Percentiles rank a stretch among this genome's conserved stretches.
Conservation (phyloP, 2,888 invertebrate species). For the Diplolepis rosae region DNA sequence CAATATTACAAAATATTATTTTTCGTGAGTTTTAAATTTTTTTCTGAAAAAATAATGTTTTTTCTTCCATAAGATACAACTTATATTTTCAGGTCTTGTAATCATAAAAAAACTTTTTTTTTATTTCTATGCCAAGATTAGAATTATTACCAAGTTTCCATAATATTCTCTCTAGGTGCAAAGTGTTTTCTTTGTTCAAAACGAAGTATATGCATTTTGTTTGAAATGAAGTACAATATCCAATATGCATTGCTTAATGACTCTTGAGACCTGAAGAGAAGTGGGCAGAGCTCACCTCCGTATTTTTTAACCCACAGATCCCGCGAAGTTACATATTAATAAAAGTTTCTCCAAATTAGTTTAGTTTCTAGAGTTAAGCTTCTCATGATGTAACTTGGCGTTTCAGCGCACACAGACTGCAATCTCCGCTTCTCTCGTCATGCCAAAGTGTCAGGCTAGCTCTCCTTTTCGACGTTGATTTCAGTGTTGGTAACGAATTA, state of each 20-base stretch:
- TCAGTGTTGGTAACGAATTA: constrained; percentile 14
- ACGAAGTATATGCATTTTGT: neutral
- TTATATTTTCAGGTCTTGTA: no score
- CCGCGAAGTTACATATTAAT: neutral
- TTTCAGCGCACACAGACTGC: neutral
- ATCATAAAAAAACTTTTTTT: no score
- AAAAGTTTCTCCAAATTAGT: constrained; percentile 22
- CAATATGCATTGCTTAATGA: constrained; percentile 18
- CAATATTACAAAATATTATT: no score
- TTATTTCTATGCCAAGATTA: neutral
- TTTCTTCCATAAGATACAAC: no score
- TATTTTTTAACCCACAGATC: neutral
- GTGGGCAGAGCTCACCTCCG: neutral
- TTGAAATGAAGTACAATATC: constrained; percentile 9
- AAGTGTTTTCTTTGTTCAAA: no score
- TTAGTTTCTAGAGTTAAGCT: constrained; percentile 7
- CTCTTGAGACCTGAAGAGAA: neutral
- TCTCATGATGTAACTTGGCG: constrained; percentile 14
- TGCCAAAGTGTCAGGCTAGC: constrained; percentile 19
- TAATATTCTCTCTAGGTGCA: neutral
- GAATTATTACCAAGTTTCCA: neutral
- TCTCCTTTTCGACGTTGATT: constrained; percentile 20
- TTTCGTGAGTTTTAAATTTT: no score
- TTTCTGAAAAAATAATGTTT: no score
- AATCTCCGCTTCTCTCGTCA: neutral